Percentiles rank a stretch among this genome's conserved stretches.
phyloP scores from a whole-genome alignment of 2,888 invertebrate genomes.

The Hyles lineata region DNA sequence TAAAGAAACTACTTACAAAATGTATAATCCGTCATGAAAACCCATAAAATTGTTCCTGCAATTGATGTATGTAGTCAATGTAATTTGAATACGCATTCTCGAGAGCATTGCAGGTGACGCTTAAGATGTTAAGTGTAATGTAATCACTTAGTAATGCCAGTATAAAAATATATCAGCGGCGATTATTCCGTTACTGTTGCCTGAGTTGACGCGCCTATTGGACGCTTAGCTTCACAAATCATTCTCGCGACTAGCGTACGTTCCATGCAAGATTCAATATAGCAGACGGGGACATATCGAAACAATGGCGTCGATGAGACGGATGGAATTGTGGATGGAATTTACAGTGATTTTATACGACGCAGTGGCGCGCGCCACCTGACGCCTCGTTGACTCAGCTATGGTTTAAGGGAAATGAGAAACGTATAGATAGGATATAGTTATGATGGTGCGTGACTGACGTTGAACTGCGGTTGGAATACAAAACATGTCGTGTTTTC shows the following conservation, averaged over 20 bases:
- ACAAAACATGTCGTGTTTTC: not conserved
- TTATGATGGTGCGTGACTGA: not conserved
- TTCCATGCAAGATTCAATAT: slow-evolving; percentile 14
- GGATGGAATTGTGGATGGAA: slow-evolving; percentile 19
- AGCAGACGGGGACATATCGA: not conserved
- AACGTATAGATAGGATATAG: not conserved
- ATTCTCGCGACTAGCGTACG: not conserved
- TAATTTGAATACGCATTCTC: no score
- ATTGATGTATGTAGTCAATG: no score
- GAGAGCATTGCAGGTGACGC: no score
- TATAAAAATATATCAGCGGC: no score
- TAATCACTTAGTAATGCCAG: no score
- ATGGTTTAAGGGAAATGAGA: not conserved
- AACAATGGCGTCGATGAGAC: slow-evolving; percentile 15
- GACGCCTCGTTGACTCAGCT: not conserved
- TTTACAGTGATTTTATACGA: slow-evolving; percentile 19
- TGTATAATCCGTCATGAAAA: no score
- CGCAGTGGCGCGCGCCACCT: slow-evolving; percentile 11
- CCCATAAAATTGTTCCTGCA: no score
- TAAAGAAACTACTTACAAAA: no score
- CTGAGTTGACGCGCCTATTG: no score
- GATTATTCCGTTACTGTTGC: no score
- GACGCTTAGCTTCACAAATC: slow-evolving; percentile 6
- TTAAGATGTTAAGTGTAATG: no score
- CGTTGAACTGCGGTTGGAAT: not conserved